phyloP scores from a whole-genome alignment of 1,140 invertebrate species.

The Drosophila parabipectinata region DNA sequence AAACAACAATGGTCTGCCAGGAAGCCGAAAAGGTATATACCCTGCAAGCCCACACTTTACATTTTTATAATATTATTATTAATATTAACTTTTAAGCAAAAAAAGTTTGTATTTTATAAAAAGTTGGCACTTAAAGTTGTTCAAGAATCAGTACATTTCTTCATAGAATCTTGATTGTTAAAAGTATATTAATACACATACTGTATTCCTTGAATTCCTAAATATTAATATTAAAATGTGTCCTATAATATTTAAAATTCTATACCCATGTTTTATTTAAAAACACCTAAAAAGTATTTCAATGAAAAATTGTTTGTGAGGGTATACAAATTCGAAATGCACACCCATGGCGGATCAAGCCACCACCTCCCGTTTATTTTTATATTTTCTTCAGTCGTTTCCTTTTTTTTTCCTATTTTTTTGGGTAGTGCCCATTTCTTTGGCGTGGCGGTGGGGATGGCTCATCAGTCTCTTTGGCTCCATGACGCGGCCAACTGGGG shows the following conservation, averaged over 20 bases:
- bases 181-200: too few species aligned
- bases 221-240: too few species aligned
- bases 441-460: conserved; percentile 23
- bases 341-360: conserved; percentile 42
- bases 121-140: background rate
- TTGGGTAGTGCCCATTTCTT: conserved; percentile 35
- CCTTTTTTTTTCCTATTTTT: background rate
- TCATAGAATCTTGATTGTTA: too few species aligned
- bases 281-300: too few species aligned
- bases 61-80: too few species aligned
- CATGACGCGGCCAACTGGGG: conserved; percentile 49
- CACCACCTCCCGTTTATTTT: conserved; percentile 23
- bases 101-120: background rate
- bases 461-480: conserved; percentile 56
- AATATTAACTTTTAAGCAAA: too few species aligned
- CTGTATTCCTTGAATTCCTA: too few species aligned
- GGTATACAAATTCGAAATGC: conserved; percentile 45
- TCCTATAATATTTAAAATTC: too few species aligned
- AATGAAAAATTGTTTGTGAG: background rate
- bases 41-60: background rate
- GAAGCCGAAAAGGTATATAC: conserved; percentile 1
- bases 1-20: background rate
- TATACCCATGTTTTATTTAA: too few species aligned
- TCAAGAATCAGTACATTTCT: background rate
- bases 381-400: background rate